Base-by-base conservation (phyloP, 2,797 vertebrate species). In the Pelodytes ibericus region DNA sequence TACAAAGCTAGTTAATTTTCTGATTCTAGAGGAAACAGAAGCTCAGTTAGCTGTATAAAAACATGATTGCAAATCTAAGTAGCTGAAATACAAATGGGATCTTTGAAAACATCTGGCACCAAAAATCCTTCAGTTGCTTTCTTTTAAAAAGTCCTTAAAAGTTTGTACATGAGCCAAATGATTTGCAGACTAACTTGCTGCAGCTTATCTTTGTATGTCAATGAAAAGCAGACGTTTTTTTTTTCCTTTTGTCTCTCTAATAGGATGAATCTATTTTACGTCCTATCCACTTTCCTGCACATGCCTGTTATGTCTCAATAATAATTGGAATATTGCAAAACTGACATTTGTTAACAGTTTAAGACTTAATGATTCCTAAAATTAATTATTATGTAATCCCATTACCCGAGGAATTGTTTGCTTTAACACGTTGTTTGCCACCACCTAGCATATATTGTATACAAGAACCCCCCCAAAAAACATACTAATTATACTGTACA, bases 1-100 rank as follows among this genome's bases (percentile, higher is more conserved):
- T 93, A 92, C 92, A 93, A 93, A 92, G 90, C 91, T 93, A 92
- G 91, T 94, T 94, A 92, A 94, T 94, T 93, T 93, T 93, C 92
- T 90, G 89, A 91, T 93, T 92, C 90, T 90, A 91, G 88, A 87
- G 85, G 87, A 92, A 93, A 92, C 91, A 92, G 91, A 90, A 93
- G 91, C 91, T 91, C 87, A 90, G 90, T 90, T 92, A 92, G 89
- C 91, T 90, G 88, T 93, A 91, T 92, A 92, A 93, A 92, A 93
- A 93, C 91, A 92, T 92, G 90, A 93, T 91, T 93, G 90, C 90
- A 92, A 91, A 93, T 91, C 91, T 92, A 92, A 93, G 90, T 91
- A 92, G 90, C 89, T 92, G 86, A 91, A 87, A 92, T 91, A 90
- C 92, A 93, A 92, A 91, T 92, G 90, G 91, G 92, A 91, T 92